Evolutionary conservation across 2,113 vertebrate genomes (phyloP).

Genomic region (Collichthys lucidus): DNA sequence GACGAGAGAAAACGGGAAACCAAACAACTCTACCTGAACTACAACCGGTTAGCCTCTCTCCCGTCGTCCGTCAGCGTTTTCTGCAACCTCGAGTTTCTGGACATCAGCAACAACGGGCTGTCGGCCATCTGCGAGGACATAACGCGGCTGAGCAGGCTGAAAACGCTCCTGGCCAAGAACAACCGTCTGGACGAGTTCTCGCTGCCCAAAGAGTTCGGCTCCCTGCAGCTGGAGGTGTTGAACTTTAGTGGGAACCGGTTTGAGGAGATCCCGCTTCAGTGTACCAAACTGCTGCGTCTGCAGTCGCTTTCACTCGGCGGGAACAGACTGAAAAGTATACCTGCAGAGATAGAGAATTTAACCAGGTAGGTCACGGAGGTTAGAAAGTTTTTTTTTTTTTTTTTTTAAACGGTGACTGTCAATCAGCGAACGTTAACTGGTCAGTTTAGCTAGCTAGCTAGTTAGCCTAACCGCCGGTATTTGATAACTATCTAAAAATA

Average conservation of each 20-base stretch:
- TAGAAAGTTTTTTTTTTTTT: too few relatives aligned
- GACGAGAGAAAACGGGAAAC: slow-evolving; percentile 83
- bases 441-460: not conserved
- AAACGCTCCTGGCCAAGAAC: slow-evolving; percentile 94
- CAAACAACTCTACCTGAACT: slow-evolving; percentile 86
- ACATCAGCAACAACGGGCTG: slow-evolving; percentile 93
- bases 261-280: slow-evolving; percentile 88
- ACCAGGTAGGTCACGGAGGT: slow-evolving; percentile 83
- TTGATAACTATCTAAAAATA: not conserved
- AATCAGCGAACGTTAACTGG: not conserved
- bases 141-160: slow-evolving; percentile 85
- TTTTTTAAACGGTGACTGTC: too few relatives aligned
- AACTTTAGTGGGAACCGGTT: slow-evolving; percentile 97
- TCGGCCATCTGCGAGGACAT: slow-evolving; percentile 87
- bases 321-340: slow-evolving; percentile 93
- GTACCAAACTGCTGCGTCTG: slow-evolving; percentile 87
- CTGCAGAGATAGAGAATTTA: slow-evolving; percentile 91
- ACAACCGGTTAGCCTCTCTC: slow-evolving; percentile 86
- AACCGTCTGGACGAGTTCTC: slow-evolving; percentile 92
- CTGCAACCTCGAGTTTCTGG: slow-evolving; percentile 89
- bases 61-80: slow-evolving; percentile 86
- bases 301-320: slow-evolving; percentile 96
- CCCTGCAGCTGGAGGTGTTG: slow-evolving; percentile 89
- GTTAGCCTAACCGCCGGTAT: not conserved
- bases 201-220: slow-evolving; percentile 91